Conservation (phyloP, 35 echinoderm and acorn worm genomes). For the Nesometra sesokonis region DNA sequence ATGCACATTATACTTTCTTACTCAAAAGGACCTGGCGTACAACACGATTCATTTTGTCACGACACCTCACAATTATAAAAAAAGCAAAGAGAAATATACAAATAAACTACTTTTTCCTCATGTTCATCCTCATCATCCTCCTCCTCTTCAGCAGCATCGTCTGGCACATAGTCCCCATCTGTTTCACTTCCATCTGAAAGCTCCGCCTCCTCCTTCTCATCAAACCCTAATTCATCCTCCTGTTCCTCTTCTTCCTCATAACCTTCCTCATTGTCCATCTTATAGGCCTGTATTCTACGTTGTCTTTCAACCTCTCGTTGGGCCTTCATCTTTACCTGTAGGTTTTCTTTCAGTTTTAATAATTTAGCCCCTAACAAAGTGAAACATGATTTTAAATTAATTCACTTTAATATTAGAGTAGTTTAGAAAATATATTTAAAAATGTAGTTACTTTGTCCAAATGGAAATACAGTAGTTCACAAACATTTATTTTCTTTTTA, state of each 20-base stretch:
- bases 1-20: too few species aligned
- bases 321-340: conserved; percentile 63
- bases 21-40: too few species aligned
- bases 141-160: conserved; percentile 17
- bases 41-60: too few species aligned
- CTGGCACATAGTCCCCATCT: conserved; percentile 40
- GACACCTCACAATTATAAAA: too few species aligned
- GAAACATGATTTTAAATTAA: neutral
- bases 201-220: conserved; percentile 36
- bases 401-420: too few species aligned
- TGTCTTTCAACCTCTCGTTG: conserved; percentile 65
- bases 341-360: conserved; percentile 57
- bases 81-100: too few species aligned
- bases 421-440: too few species aligned
- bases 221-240: neutral
- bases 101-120: conserved; percentile 4
- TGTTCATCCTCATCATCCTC: conserved; percentile 28
- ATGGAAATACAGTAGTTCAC: too few species aligned
- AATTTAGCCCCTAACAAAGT: conserved; percentile 69
- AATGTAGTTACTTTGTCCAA: too few species aligned
- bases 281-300: conserved; percentile 57
- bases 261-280: conserved; percentile 88
- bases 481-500: too few species aligned
- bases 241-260: conserved; percentile 47
- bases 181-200: conserved; percentile 42